Evolutionary conservation across 2,797 vertebrate genomes (phyloP).

Genomic region (Holocentrus rufus): DNA sequence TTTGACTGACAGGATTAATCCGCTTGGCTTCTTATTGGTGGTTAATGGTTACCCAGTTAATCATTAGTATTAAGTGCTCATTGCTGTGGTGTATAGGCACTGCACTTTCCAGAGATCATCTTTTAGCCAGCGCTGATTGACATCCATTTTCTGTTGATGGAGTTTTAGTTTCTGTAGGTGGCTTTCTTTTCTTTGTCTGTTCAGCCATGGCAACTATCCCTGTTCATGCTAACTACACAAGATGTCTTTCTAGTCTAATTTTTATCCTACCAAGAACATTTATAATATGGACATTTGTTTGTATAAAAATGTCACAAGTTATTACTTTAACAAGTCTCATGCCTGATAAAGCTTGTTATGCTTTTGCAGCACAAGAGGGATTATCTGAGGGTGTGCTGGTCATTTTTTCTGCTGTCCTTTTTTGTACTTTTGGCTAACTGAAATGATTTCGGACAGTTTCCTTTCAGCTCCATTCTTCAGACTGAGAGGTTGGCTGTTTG

Average conservation of each 20-base stretch:
- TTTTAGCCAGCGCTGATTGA: no score
- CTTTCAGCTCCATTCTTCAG: conserved; percentile 20
- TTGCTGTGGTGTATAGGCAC: no score
- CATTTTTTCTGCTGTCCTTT: neutral
- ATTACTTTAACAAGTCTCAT: neutral
- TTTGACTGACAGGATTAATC: no score
- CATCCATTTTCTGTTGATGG: neutral
- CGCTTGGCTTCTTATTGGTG: no score
- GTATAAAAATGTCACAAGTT: neutral
- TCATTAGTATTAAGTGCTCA: no score
- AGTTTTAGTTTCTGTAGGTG: neutral
- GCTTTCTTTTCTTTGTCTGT: no score
- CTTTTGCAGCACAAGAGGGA: neutral
- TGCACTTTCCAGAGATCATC: no score
- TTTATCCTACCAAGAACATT: neutral
- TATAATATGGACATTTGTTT: no score
- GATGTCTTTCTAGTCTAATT: neutral
- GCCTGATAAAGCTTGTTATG: neutral
- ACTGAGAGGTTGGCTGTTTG: conserved; percentile 35
- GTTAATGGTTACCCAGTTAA: no score
- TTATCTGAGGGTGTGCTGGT: neutral
- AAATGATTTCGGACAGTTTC: conserved; percentile 19
- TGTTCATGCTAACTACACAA: neutral
- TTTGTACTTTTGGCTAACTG: neutral
- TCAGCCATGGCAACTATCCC: neutral